phyloP scores from a whole-genome alignment of 2,888 invertebrate species.

The Caenorhabditis wallacei region DNA sequence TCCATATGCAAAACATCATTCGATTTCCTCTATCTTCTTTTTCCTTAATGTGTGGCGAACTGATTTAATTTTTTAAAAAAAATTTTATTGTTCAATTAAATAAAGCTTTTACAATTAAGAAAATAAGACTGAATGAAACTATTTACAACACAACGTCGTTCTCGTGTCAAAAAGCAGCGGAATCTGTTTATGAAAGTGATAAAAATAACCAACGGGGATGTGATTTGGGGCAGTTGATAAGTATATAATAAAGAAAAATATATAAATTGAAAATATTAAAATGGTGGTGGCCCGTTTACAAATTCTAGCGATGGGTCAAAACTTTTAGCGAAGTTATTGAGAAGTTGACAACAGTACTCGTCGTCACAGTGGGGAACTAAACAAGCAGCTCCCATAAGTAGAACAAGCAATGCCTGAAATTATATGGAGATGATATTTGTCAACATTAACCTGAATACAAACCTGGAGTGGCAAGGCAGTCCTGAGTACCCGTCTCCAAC shows the following conservation, averaged over 20 bases:
- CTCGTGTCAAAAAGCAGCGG: slow-evolving; percentile 38
- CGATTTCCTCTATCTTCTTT: neutral
- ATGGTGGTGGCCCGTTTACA: slow-evolving; percentile 94
- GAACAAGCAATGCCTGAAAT: slow-evolving; percentile 93
- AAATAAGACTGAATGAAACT: slow-evolving; percentile 21
- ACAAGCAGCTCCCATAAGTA: slow-evolving; percentile 94
- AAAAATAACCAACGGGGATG: slow-evolving; percentile 49
- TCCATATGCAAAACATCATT: neutral
- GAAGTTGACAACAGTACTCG: slow-evolving; percentile 91
- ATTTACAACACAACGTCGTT: slow-evolving; percentile 60
- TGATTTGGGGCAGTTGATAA: slow-evolving; percentile 2
- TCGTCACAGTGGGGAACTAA: slow-evolving; percentile 91
- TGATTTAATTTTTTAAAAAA: slow-evolving; percentile 25
- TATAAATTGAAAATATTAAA: slow-evolving; percentile 85
- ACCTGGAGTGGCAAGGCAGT: slow-evolving; percentile 87
- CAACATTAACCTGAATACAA: neutral
- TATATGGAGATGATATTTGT: neutral
- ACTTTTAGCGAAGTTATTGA: slow-evolving; percentile 90
- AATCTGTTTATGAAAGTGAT: slow-evolving; percentile 65
- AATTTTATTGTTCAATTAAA: slow-evolving; percentile 19
- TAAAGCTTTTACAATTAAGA: slow-evolving; percentile 45
- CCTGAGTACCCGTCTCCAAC: slow-evolving; percentile 82
- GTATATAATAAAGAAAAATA: neutral
- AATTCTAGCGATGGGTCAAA: slow-evolving; percentile 93
- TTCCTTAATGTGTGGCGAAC: neutral